Conservation (phyloP, 2,113 vertebrate genomes). For the Indicator indicator region DNA sequence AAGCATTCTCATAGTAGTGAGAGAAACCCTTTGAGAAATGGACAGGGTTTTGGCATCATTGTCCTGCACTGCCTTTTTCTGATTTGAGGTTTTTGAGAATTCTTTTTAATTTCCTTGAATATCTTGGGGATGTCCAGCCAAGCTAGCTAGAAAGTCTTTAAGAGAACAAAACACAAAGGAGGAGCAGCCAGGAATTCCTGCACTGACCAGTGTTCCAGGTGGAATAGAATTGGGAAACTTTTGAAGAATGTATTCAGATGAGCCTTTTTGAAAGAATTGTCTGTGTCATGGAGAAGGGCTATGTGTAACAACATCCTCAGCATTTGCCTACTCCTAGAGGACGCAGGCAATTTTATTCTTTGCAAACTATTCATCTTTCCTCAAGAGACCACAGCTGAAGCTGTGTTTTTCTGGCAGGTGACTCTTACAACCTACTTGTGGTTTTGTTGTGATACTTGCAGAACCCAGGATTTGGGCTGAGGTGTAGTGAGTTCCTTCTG, state of each 20-base stretch:
- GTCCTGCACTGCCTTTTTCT: constrained; percentile 10
- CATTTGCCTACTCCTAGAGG: not conserved
- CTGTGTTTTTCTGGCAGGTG: not conserved
- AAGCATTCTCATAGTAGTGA: not conserved
- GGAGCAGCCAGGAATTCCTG: not conserved
- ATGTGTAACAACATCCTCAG: not conserved
- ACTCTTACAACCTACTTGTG: not conserved
- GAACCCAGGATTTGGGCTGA: not conserved
- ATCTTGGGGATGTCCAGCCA: not conserved
- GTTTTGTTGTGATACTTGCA: not conserved
- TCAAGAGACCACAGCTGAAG: not conserved
- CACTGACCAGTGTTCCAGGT: not conserved
- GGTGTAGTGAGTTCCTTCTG: not conserved
- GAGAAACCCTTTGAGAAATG: not conserved
- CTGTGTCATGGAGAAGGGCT: not conserved
- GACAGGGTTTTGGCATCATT: not conserved
- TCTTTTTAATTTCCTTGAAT: not conserved
- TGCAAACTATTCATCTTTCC: not conserved
- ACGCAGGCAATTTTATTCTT: not conserved
- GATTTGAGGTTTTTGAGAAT: not conserved
- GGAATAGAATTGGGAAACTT: not conserved
- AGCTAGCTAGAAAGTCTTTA: not conserved
- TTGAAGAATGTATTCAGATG: not conserved
- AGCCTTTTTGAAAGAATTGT: not conserved
- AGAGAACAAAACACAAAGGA: not conserved